Evolutionary conservation across 2,113 vertebrate species (phyloP), one percentile per base, ranked within the genome.

Genomic region (Chaetorhynchus papuensis): DNA sequence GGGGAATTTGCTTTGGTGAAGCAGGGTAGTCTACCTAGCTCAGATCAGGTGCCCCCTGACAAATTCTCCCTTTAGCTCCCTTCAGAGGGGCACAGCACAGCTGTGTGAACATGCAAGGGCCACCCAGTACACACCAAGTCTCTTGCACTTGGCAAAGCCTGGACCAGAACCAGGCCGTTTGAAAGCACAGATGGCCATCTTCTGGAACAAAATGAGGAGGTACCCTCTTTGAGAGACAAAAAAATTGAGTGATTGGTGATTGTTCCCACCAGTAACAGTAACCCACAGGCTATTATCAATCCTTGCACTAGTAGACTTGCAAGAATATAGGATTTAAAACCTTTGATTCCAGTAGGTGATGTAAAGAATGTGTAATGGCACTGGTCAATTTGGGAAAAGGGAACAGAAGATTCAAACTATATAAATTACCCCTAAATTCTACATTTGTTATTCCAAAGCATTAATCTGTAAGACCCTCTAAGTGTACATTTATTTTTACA

Each of bases 141-240:
- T 39, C 60, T 7, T 15, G 14, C 10, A 3, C 30, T 6, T 53
- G 22, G 27, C 26, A 61, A 59, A 75, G 54, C 15, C 54, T 35
- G 7, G 50, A 16, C 24, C 22, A 45, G 44, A 74, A 65, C 35
- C 20, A 49, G 35, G 6, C 23, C 63, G 13, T 15, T 7, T 44
- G 26, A 54, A 76, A 94, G 20, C 2, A 1, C 0, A 89, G 13
- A 10, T 3, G n/a, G 50, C 0, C 3, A 69, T 0, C 4, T 52
- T 64, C n/a, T 33, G 23, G 35, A 37, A 42, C 35, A 33, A 15
- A 42, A 27, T 0, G 0, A 59, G 20, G 13, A 83, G 33, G 33
- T 23, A 86, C 1, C 2, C 22, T 21, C 42, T 44, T 18, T 4
- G 15, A 66, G 70, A 80, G 42, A 35, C 26, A 80, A 72, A 69